Evolutionary conservation across 2,888 invertebrate species (phyloP).

Genomic region (Calameuta filiformis): DNA sequence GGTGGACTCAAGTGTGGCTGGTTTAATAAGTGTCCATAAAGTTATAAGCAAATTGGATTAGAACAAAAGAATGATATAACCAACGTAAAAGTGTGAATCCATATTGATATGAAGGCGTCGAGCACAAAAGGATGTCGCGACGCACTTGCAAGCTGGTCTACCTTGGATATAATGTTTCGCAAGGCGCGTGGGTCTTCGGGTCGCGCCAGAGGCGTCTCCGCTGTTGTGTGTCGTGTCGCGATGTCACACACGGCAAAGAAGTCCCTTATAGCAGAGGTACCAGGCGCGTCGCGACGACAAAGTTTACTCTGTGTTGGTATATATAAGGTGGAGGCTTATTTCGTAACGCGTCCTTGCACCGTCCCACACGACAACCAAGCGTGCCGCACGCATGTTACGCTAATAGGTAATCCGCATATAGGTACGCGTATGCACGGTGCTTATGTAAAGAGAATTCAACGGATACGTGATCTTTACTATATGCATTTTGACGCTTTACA

Average conservation of each 20-base stretch:
- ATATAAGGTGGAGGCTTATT: conserved; percentile 30
- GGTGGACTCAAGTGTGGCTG: not conserved
- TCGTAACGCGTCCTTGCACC: conserved; percentile 51
- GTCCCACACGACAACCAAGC: conserved; percentile 34
- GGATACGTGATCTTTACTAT: not conserved
- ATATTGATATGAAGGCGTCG: not conserved
- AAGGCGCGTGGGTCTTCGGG: not conserved
- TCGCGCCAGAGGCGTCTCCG: not conserved
- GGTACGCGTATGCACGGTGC: not conserved
- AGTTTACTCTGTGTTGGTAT: not conserved
- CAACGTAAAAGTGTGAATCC: conserved; percentile 27
- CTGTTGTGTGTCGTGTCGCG: not conserved
- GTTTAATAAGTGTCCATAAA: not conserved
- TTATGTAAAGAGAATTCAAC: not conserved
- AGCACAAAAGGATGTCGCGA: not conserved
- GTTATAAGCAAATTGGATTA: not conserved
- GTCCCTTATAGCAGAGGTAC: not conserved
- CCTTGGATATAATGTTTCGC: conserved; percentile 4
- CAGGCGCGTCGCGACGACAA: not conserved
- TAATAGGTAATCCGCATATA: not conserved
- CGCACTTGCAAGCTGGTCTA: not conserved
- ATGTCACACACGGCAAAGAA: not conserved
- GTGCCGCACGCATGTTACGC: conserved; percentile 2
- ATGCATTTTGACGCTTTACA: not conserved
- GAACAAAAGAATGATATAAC: conserved; percentile 18